A percentile compares a stretch with the other conserved stretches of the same genome.
phyloP scores from a whole-genome alignment of 2,113 vertebrate genomes.

The Pseudorhombus dupliciocellatus region DNA sequence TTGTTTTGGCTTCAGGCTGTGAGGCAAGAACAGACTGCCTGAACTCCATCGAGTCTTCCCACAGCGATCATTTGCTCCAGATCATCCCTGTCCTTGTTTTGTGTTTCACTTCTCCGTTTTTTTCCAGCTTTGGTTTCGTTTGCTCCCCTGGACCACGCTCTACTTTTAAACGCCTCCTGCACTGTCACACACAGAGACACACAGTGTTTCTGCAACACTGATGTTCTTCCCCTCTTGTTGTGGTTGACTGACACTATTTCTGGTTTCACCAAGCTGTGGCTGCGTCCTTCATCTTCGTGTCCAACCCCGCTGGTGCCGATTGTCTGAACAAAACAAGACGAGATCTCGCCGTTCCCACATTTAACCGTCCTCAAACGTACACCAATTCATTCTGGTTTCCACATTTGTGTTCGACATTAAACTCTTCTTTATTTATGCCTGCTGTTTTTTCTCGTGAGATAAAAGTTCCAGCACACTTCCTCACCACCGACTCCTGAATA shows the following conservation, averaged over 20 bases:
- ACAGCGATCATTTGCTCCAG: neutral
- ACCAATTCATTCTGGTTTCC: neutral
- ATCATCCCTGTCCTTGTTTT: neutral
- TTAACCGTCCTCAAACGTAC: neutral
- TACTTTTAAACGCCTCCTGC: neutral
- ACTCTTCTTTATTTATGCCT: no score
- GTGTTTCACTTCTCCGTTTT: neutral
- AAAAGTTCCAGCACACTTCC: constrained; percentile 4
- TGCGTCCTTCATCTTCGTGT: constrained; percentile 2
- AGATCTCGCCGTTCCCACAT: neutral
- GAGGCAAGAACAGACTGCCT: neutral
- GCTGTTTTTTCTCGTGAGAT: no score
- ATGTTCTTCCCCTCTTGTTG: neutral
- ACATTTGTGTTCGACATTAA: neutral
- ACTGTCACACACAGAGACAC: neutral
- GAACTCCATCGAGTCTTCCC: neutral
- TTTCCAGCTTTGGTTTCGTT: neutral
- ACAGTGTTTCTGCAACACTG: constrained; percentile 12
- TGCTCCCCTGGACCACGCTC: neutral
- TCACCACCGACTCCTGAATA: constrained; percentile 28
- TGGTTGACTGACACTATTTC: constrained; percentile 11
- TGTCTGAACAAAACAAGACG: constrained; percentile 1
- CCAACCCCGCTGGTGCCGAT: neutral
- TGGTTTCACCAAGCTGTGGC: constrained; percentile 20
- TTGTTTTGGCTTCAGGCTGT: constrained; percentile 9